Conservation (phyloP, 2,888 invertebrate species). For the Rosalia funebris region DNA sequence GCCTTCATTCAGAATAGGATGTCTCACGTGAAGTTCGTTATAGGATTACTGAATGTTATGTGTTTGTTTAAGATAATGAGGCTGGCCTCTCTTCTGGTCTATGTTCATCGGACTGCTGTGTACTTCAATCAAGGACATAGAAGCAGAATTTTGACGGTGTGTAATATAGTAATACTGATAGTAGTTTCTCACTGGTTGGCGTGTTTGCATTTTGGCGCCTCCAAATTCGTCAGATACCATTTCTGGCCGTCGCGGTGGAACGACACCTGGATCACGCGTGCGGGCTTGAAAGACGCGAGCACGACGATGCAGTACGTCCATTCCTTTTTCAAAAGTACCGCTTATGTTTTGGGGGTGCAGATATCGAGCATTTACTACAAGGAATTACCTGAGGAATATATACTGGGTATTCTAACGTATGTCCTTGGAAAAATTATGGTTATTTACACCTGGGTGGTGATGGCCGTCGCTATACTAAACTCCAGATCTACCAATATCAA, state of each 20-base stretch:
- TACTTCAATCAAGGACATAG: background rate
- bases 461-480: constrained; percentile 25
- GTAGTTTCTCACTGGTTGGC: constrained; percentile 11
- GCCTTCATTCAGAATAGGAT: background rate
- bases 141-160: background rate
- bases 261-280: background rate
- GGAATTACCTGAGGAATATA: background rate
- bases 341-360: background rate
- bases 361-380: background rate
- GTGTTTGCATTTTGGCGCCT: constrained; percentile 2
- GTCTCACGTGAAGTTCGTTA: background rate
- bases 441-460: constrained; percentile 16
- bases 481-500: constrained; percentile 53
- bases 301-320: background rate
- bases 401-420: background rate
- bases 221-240: background rate
- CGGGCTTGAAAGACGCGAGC: background rate
- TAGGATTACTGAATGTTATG: background rate
- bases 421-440: constrained; percentile 10
- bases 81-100: background rate
- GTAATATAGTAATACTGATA: background rate
- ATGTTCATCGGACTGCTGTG: background rate
- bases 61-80: background rate
- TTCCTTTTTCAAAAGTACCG: constrained; percentile 7
- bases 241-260: background rate